Percentiles rank a stretch among this genome's conserved stretches.
Evolutionary conservation across 30 jellyfish, hydroid and myxozoan species (phyloP).

Genomic region (Aurelia aurita): DNA sequence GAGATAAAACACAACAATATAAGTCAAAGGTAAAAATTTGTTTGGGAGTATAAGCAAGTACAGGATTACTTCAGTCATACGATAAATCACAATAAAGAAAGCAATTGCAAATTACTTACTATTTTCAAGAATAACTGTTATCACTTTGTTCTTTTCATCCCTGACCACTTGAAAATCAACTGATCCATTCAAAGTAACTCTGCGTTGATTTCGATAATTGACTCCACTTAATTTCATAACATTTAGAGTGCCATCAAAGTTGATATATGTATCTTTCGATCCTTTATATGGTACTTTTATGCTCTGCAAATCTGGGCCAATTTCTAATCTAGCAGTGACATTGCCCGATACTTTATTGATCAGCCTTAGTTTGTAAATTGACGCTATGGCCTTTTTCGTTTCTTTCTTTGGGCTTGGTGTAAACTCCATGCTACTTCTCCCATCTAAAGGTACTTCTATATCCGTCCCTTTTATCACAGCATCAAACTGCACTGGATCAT

Average conservation of each 20-base stretch:
- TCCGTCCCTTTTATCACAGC: constrained; percentile 29
- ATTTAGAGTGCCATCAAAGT: not conserved
- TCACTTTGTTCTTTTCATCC: not conserved
- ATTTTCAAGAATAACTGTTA: constrained; percentile 24
- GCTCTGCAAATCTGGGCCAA: constrained; percentile 35
- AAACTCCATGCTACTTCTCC: constrained; percentile 11
- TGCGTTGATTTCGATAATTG: constrained; percentile 19
- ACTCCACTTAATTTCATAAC: constrained; percentile 23
- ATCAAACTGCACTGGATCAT: not conserved
- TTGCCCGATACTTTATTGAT: constrained; percentile 43
- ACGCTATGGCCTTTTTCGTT: not conserved
- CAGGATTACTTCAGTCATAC: no score
- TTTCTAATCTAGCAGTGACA: not conserved
- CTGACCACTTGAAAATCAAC: not conserved
- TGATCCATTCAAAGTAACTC: constrained; percentile 14
- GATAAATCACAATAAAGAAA: no score
- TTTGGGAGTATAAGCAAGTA: no score
- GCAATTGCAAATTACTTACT: constrained; percentile 35
- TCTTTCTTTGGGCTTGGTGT: constrained; percentile 19
- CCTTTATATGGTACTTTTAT: constrained; percentile 26
- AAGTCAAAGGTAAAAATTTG: no score
- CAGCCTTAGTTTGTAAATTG: constrained; percentile 19
- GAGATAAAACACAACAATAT: no score
- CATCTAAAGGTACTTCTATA: constrained; percentile 23
- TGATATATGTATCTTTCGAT: not conserved